phyloP scores from a whole-genome alignment of 2,113 vertebrate genomes.

The Tursiops truncatus region DNA sequence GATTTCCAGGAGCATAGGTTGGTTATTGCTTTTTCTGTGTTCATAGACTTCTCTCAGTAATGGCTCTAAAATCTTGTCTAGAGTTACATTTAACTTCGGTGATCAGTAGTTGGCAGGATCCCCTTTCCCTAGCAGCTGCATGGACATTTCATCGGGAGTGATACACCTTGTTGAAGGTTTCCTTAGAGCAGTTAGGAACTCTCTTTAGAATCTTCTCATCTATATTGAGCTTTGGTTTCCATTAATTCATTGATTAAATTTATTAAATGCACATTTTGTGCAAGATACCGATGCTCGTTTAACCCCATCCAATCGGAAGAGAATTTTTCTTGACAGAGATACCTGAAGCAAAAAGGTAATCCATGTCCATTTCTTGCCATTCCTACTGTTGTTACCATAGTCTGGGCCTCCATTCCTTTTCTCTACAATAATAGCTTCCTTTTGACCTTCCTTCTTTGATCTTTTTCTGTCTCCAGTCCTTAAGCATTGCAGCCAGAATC shows the following conservation, averaged over 20 bases:
- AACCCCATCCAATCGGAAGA: neutral
- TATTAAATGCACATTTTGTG: neutral
- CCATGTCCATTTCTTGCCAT: neutral
- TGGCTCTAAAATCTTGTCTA: neutral
- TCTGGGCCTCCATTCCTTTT: neutral
- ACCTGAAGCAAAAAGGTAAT: neutral
- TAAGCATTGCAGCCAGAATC: neutral
- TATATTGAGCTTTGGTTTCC: slow-evolving; percentile 41
- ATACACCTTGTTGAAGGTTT: neutral
- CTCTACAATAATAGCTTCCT: neutral
- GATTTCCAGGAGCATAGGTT: neutral
- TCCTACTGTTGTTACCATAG: neutral
- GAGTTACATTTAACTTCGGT: neutral
- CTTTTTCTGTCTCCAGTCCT: neutral
- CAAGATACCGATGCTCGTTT: neutral
- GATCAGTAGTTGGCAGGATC: neutral
- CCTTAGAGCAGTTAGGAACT: neutral
- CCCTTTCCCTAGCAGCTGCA: neutral
- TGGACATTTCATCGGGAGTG: neutral
- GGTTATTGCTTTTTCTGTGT: neutral
- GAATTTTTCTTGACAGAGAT: neutral
- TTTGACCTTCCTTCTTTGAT: neutral
- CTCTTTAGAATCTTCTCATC: neutral
- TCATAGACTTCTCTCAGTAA: neutral
- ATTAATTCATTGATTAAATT: slow-evolving; percentile 15